Evolutionary conservation across 2,888 invertebrate species (phyloP), one percentile per base, ranked within the genome.

Genomic region (Clanis bilineata): DNA sequence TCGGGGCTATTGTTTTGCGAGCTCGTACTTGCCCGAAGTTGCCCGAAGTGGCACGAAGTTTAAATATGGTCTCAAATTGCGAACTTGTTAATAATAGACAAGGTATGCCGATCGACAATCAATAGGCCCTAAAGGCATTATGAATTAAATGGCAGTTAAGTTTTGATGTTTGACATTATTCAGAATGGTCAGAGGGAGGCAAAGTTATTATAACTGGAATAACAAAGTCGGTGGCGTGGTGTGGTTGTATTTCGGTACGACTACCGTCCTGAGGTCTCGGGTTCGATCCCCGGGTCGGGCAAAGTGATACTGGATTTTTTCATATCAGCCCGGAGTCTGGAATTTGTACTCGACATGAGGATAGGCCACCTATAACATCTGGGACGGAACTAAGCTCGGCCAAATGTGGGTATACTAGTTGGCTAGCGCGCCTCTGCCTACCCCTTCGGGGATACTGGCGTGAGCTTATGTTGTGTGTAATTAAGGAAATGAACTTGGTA

Each of bases 1-100:
- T 25, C 51, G 18, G 25, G 18, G 39, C 39, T 21, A 47, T 58
- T 58, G 58, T 58, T 58, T 38, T n/a, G 25, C 28, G 10, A 18
- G 18, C 3, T 32, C 12, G 18, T 18, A 51, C 28, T 51, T 10
- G 18, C 18, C 51, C 51, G 51, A 51, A 51, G 9, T 51, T 51
- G 18, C n/a, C 51, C 51, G 51, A 51, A 32, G 28, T 51, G 51
- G 51, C 32, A 18, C 51, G 51, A 51, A 32, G 32, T 32, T 44
- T 51, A 32, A 51, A 51, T 51, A 32, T 51, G 28, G 10, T 51
- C 32, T 28, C 18, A 51, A 51, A 32, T 51, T 23, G 45, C 9
- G 23, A 45, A 45, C 23, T 32, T 51, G 51, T 51, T 51, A 51
- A 51, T 32, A 28, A 18, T 51, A 28, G 51, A 18, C 32, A 10